Evolutionary conservation across 1,140 invertebrate species (phyloP).

Genomic region (Drosophila triauraria): DNA sequence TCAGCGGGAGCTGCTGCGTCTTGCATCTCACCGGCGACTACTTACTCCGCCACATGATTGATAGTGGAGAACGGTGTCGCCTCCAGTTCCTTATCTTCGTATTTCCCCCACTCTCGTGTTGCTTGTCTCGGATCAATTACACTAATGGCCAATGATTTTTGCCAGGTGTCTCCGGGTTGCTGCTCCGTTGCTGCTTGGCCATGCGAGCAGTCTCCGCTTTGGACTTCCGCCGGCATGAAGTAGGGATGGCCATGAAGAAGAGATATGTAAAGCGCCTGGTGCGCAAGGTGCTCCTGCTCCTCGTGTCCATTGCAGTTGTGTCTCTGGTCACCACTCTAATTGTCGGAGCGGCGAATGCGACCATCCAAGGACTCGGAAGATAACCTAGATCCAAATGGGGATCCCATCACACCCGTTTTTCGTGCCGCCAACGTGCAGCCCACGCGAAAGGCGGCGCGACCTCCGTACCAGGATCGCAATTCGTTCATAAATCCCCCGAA

Average conservation of each 20-base stretch:
- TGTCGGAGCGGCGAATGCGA: conserved; percentile 61
- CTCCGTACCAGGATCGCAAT: conserved; percentile 68
- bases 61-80: conserved; percentile 65
- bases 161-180: conserved; percentile 63
- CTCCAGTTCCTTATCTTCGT: conserved; percentile 33
- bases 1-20: neutral
- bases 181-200: conserved; percentile 8
- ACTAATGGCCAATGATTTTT: conserved; percentile 57
- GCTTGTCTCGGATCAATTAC: conserved; percentile 50
- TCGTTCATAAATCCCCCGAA: conserved; percentile 10
- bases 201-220: conserved; percentile 40
- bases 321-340: conserved; percentile 68
- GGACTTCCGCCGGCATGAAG: conserved; percentile 27
- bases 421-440: conserved; percentile 19
- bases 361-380: conserved; percentile 10
- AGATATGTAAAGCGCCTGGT: conserved; percentile 74
- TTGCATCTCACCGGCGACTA: conserved; percentile 15
- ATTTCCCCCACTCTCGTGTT: neutral
- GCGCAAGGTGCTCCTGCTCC: conserved; percentile 58
- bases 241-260: conserved; percentile 65
- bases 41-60: conserved; percentile 48
- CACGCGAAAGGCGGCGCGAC: conserved; percentile 49
- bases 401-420: conserved; percentile 66
- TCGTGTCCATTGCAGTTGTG: conserved; percentile 50
- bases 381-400: conserved; percentile 65